Base-by-base conservation (phyloP, 2,888 invertebrate genomes). In the Drymonia ruficornis region DNA sequence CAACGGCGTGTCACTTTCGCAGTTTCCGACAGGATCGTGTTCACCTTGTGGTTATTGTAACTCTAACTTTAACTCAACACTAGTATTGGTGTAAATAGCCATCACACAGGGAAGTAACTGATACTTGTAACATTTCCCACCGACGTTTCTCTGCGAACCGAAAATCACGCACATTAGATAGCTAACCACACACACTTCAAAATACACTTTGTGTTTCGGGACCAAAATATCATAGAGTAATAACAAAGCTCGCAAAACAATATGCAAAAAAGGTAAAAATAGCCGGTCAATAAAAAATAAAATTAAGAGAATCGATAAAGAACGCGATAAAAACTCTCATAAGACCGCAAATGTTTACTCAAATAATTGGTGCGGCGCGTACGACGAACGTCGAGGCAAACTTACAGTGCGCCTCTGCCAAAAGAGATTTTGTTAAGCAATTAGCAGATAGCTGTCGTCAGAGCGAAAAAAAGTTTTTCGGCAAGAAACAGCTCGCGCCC, bases 31-130 rank as follows among this genome's bases (percentile, higher is more conserved):
- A 78, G 76, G 81, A 89, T 89, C 87, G 84, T 78, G 86, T 89
- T 85, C 86, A 87, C 87, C 28, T 88, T 91, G 91, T 85, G 91
- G 91, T 91, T 85, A 81, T 80, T 82, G 89, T 89, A 89, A 90
- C 77, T 86, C 84, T 81, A 89, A 87, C 74, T 74, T 58, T 65
- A 73, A 80, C 87, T 84, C 81, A 80, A 81, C 88, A 87, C 88
- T 87, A 73, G 78, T 81, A 78, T 81, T 80, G 74, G 78, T 80
- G 80, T 79, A 81, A 84, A 85, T 78, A 80, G 81, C 83, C 84
- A 87, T 86, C 82, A 83, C 87, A 89, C 80, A 80, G 83, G 88
- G 86, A 87, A 89, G 88, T 87, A 89, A 89, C 82, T 67, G 83
- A 88, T 86, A 87, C 85, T 75, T 78, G 78, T 77, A 78, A 78